phyloP scores from a whole-genome alignment of 1,140 invertebrate genomes.

The Drosophila bifasciata region DNA sequence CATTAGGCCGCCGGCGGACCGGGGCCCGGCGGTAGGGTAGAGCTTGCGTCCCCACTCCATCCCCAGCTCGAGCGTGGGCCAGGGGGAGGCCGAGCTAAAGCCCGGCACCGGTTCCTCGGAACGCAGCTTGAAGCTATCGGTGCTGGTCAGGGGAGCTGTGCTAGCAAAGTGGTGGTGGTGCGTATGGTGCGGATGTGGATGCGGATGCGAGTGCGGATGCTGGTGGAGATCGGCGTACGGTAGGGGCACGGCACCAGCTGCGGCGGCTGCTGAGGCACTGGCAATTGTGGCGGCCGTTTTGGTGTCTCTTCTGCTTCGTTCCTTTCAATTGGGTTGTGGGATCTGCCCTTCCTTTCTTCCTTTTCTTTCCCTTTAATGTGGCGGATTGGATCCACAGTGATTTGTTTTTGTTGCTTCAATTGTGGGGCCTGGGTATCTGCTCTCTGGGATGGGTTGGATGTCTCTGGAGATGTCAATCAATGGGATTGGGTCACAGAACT shows the following conservation, averaged over 20 bases:
- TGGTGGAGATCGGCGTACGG: slow-evolving; percentile 78
- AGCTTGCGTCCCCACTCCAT: slow-evolving; percentile 90
- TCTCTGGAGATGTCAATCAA: too few species aligned
- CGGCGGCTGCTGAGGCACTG: slow-evolving; percentile 57
- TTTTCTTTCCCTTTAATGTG: slow-evolving; percentile 8
- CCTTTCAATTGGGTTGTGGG: neutral
- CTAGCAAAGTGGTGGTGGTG: slow-evolving; percentile 64
- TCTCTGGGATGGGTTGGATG: too few species aligned
- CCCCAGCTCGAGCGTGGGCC: slow-evolving; percentile 87
- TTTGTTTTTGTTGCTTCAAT: too few species aligned
- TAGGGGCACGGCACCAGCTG: slow-evolving; percentile 53
- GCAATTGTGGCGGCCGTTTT: slow-evolving; percentile 70
- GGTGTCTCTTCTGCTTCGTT: slow-evolving; percentile 35
- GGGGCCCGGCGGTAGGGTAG: slow-evolving; percentile 87
- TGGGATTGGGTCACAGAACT: neutral
- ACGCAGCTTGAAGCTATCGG: slow-evolving; percentile 87
- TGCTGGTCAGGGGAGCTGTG: slow-evolving; percentile 60
- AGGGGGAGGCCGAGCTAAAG: slow-evolving; percentile 89
- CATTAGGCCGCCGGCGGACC: slow-evolving; percentile 88
- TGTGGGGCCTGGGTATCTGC: too few species aligned
- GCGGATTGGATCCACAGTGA: neutral
- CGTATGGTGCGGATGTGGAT: slow-evolving; percentile 53
- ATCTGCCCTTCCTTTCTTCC: neutral
- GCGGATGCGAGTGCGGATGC: slow-evolving; percentile 62
- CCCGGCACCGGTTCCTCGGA: slow-evolving; percentile 89